Percentiles rank a stretch among this genome's conserved stretches.
These are phyloP conservation scores for Chrysodeixis includens DNA, from an alignment of 2,888 invertebrate species.

Conservation along the genomic window DNA sequence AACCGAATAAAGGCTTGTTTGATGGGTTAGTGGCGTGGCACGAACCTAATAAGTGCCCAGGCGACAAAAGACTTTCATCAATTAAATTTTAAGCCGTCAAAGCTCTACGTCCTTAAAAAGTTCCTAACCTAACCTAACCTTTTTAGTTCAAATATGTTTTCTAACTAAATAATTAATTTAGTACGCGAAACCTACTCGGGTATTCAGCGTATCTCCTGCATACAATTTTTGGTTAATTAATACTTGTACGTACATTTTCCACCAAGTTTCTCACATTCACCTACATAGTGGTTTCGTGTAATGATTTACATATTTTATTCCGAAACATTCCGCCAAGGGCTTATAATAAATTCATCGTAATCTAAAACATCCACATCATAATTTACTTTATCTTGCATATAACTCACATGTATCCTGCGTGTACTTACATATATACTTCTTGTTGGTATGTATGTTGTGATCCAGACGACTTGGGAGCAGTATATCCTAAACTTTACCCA, in stretches of 20 bases:
- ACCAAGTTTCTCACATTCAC: conserved; percentile 24
- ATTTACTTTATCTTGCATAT: conserved; percentile 58
- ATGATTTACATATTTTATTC: conserved; percentile 47
- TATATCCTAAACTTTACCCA: conserved; percentile 82
- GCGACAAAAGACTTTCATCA: conserved; percentile 65
- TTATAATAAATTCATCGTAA: conserved; percentile 57
- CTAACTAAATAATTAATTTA: conserved; percentile 25
- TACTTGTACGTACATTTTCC: conserved; percentile 13
- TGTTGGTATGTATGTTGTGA: conserved; percentile 64
- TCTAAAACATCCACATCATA: conserved; percentile 53
- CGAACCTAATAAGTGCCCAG: conserved; percentile 47
- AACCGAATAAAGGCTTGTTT: conserved; percentile 59
- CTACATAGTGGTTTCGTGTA: conserved; percentile 30
- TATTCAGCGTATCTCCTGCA: conserved; percentile 7
- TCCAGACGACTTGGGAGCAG: conserved; percentile 75
- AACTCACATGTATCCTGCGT: conserved; percentile 45
- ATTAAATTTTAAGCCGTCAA: conserved; percentile 65
- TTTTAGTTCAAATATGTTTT: conserved; percentile 24
- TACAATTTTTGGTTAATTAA: conserved; percentile 12
- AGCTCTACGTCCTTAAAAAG: conserved; percentile 41
- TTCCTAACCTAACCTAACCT: conserved; percentile 44
- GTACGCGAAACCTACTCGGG: conserved; percentile 20
- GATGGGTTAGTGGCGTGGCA: conserved; percentile 57
- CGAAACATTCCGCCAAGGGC: conserved; percentile 36
- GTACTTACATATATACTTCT: conserved; percentile 51